Evolutionary conservation across 2,888 invertebrate species (phyloP).

Genomic region (Chrysolina americana): DNA sequence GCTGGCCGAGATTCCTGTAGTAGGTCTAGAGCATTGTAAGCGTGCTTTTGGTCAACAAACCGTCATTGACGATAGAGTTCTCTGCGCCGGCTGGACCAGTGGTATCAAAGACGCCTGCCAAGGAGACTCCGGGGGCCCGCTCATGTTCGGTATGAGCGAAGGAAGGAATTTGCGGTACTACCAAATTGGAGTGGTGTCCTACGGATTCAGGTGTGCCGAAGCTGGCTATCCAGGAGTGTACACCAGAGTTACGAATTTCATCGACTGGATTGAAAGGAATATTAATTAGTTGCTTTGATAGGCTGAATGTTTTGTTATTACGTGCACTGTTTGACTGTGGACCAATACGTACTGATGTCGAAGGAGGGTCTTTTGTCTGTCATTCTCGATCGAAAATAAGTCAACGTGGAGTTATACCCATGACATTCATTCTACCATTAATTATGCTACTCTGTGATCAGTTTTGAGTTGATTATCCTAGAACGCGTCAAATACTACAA

Average conservation of each 20-base stretch:
- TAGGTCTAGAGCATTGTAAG: constrained; percentile 75
- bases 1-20: constrained; percentile 81
- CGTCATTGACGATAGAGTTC: constrained; percentile 75
- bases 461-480: too few species aligned
- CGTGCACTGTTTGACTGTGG: background rate
- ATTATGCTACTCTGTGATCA: background rate
- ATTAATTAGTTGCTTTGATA: constrained; percentile 44
- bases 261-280: constrained; percentile 75
- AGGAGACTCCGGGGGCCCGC: constrained; percentile 88
- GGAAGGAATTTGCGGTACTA: constrained; percentile 68
- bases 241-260: constrained; percentile 74
- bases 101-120: constrained; percentile 83
- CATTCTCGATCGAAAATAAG: background rate
- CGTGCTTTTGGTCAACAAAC: constrained; percentile 73
- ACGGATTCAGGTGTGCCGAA: constrained; percentile 77
- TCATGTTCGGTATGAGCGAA: constrained; percentile 72
- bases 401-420: background rate
- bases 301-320: background rate
- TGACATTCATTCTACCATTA: background rate
- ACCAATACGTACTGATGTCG: background rate
- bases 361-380: background rate
- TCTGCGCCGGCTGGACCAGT: constrained; percentile 79
- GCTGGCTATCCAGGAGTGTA: constrained; percentile 78
- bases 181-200: constrained; percentile 80
- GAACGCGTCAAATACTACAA: too few species aligned